phyloP scores from a whole-genome alignment of 2,797 vertebrate genomes.

The Sebastes oblongus region DNA sequence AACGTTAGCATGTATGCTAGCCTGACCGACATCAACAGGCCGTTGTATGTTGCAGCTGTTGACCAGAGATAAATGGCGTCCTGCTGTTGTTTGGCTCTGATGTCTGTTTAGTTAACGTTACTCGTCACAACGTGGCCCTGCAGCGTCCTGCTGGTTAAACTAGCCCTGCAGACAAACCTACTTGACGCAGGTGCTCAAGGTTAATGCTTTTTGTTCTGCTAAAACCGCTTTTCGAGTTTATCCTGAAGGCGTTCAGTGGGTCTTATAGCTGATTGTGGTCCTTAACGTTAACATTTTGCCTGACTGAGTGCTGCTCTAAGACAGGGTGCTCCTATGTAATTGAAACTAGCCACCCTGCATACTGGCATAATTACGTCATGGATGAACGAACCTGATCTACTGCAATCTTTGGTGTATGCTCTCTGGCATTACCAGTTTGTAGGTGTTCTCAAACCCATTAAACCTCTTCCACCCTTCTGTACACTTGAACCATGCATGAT shows the following conservation, averaged over 20 bases:
- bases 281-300: no score
- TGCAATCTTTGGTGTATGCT: background rate
- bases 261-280: background rate
- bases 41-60: background rate
- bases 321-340: background rate
- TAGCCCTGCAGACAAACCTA: background rate
- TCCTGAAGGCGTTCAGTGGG: background rate
- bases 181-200: background rate
- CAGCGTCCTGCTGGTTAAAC: background rate
- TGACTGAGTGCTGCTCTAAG: no score
- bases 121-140: background rate
- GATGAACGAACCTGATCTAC: background rate
- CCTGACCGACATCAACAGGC: background rate
- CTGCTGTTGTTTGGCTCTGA: fast-evolving
- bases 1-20: background rate
- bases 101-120: background rate
- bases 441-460: background rate
- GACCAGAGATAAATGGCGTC: background rate
- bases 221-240: background rate
- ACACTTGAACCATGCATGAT: background rate
- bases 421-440: background rate
- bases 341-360: background rate
- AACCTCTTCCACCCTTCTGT: background rate
- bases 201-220: background rate
- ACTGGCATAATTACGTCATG: background rate